Conservation (phyloP, 2,888 invertebrate genomes). For the Folsomia manolachei region DNA sequence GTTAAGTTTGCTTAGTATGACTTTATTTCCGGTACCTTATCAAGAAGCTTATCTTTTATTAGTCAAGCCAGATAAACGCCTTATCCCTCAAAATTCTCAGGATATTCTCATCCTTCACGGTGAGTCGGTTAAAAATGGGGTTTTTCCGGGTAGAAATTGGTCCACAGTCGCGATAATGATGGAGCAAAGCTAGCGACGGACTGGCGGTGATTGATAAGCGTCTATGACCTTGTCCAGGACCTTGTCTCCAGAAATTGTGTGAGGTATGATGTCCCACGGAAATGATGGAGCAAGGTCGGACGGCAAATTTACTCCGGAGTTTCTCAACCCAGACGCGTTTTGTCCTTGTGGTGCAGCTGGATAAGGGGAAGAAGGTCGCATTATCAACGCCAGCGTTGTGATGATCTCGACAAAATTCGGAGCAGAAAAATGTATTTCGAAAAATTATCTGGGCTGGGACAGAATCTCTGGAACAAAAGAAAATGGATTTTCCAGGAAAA, state of each 20-base stretch:
- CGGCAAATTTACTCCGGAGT: conserved; percentile 76
- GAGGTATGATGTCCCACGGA: conserved; percentile 91
- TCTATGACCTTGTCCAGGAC: conserved; percentile 48
- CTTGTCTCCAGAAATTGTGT: conserved; percentile 33
- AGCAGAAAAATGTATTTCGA: conserved; percentile 47
- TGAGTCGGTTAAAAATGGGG: conserved; percentile 28
- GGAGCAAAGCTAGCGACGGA: conserved; percentile 74
- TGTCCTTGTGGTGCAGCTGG: conserved; percentile 37
- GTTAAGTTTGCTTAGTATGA: no score
- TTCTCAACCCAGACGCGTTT: conserved; percentile 44
- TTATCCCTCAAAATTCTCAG: conserved; percentile 8
- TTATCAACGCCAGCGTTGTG: neutral
- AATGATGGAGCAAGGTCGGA: conserved; percentile 75
- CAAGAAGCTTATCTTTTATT: no score
- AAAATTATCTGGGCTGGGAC: conserved; percentile 33
- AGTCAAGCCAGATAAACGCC: neutral
- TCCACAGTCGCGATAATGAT: conserved; percentile 74
- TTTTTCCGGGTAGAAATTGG: conserved; percentile 36
- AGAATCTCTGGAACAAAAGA: neutral
- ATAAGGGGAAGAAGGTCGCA: conserved; percentile 28
- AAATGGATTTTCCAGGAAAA: neutral
- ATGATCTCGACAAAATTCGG: conserved; percentile 40
- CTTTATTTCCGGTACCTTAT: no score
- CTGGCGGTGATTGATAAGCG: conserved; percentile 81
- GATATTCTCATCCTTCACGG: conserved; percentile 27